Base-by-base conservation (phyloP, 2,113 vertebrate genomes). In the Pelecanoides urinatrix region DNA sequence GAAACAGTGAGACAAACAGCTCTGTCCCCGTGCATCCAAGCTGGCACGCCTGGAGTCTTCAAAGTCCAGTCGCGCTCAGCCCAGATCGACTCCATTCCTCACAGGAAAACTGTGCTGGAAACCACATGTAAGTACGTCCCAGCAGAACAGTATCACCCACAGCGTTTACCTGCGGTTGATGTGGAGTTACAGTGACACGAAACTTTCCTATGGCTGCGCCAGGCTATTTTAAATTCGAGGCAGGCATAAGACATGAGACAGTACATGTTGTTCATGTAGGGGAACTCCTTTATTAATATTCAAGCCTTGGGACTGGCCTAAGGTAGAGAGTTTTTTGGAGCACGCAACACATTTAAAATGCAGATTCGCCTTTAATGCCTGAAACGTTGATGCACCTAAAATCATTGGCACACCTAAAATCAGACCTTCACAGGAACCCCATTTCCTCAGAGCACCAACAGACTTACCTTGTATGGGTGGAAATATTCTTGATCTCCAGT, bases 221-320 rank as follows among this genome's bases (percentile, higher is more conserved):
- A 53, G 61, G 44, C 68, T 78, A 23, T 65, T 91, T 95, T 61
- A 91, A 96, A 95, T 75, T 72, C 2, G 2, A 94, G 86, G 63
- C 88, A 95, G 85, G 90, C 71, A 13, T 49, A 62, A 92, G 70
- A 85, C 83, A 85, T 21, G 71, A 87, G 77, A 73, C 63, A 89
- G 59, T 25, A 91, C 63, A 55, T 55, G 45, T 49, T 91, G 86
- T 86, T 89, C 86, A 30, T 45, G 38, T 36, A 92, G 74, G 53
- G 75, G 91, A 96, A 94, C 63, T 85, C 80, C 73, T 87, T 50
- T 62, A 88, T 93, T 92, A 94, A 91, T 88, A 95, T 95, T 95
- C 91, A 76, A 21, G 21, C 81, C 90, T 87, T 82, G 63, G 62
- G 81, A 82, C 77, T 80, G 67, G 44, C 77, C 53, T 79, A 76